phyloP scores from a whole-genome alignment of 2,113 vertebrate species.

The Phrynosoma platyrhinos region DNA sequence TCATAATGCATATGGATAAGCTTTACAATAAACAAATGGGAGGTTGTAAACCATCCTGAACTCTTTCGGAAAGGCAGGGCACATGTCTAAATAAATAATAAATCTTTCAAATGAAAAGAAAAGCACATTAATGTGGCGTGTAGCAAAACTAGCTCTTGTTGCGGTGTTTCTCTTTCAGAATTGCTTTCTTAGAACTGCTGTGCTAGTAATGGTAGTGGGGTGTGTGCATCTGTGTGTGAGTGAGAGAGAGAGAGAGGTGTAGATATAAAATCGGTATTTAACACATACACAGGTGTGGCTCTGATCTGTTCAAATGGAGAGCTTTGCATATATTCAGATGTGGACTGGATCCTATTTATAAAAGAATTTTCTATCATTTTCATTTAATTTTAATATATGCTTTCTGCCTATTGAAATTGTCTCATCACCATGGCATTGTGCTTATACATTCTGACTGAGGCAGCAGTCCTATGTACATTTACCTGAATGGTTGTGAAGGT shows the following conservation, averaged over 20 bases:
- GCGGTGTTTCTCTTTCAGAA: not conserved
- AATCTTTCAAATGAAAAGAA: not conserved
- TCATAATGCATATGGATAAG: conserved; percentile 23
- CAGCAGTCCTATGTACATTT: not conserved
- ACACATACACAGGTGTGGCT: not conserved
- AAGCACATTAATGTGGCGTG: not conserved
- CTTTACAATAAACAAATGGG: not conserved
- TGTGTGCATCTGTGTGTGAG: not conserved
- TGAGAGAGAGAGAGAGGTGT: not conserved
- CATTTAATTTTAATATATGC: not conserved
- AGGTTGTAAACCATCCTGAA: conserved; percentile 11
- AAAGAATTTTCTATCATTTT: conserved; percentile 49
- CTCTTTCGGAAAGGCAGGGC: conserved; percentile 12
- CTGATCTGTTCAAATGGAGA: conserved; percentile 20
- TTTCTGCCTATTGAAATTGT: conserved; percentile 39
- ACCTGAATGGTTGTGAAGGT: not conserved
- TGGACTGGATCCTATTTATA: conserved; percentile 45
- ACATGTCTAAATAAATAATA: not conserved
- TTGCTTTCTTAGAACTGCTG: not conserved
- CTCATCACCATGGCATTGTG: conserved; percentile 42
- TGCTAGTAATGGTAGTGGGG: not conserved
- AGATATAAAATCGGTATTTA: not conserved
- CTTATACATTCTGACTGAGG: conserved; percentile 21
- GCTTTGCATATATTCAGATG: conserved; percentile 48
- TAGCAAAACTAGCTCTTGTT: not conserved